Evolutionary conservation across 92 coral and sea anemone genomes (phyloP).

Genomic region (Metridium senile): DNA sequence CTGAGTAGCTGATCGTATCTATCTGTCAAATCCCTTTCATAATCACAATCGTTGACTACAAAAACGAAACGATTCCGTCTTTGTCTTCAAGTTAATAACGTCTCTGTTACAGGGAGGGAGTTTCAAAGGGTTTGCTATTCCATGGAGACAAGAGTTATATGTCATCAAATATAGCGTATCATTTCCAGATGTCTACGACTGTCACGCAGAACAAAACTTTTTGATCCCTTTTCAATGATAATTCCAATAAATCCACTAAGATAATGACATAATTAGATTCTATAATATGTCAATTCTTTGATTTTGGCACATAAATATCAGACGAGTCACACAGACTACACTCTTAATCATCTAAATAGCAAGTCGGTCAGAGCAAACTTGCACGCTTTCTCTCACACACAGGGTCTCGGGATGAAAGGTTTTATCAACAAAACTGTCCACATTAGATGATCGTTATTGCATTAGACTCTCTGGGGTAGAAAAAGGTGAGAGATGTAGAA

Average conservation of each 20-base stretch:
- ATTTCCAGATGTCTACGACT: conserved; percentile 23
- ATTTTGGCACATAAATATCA: conserved; percentile 5
- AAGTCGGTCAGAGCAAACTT: background rate
- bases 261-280: conserved; percentile 19
- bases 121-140: conserved; percentile 10
- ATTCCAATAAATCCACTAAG: conserved; percentile 13
- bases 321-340: background rate
- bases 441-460: background rate
- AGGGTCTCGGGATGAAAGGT: background rate
- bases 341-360: background rate
- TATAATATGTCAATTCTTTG: conserved; percentile 7
- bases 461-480: background rate
- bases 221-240: conserved; percentile 6
- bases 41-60: conserved; percentile 15
- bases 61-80: conserved; percentile 26
- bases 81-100: conserved; percentile 32
- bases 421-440: conserved; percentile 1
- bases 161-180: conserved; percentile 24
- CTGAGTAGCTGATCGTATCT: conserved; percentile 32
- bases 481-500: conserved; percentile 1
- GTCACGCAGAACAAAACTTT: conserved; percentile 28
- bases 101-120: conserved; percentile 34
- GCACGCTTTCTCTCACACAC: background rate
- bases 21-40: conserved; percentile 17
- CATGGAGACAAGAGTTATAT: conserved; percentile 13